Conservation (phyloP, 2,113 vertebrate genomes). For the Ranitomeya imitator region DNA sequence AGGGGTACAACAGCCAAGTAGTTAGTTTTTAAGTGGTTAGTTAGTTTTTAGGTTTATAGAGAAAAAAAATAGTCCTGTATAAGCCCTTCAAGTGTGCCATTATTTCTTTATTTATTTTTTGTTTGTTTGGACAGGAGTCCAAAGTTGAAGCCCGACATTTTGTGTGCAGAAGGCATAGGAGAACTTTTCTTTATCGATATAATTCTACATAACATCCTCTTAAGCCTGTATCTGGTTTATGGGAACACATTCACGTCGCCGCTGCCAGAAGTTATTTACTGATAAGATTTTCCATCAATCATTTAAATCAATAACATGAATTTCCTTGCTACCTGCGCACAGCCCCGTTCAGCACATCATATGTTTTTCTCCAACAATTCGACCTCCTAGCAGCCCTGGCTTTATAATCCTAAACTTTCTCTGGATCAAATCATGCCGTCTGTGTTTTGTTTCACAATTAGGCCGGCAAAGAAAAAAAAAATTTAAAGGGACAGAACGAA, state of each 20-base stretch:
- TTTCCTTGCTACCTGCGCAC: neutral
- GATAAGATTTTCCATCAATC: neutral
- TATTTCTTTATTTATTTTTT: too few species aligned
- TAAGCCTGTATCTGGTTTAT: neutral
- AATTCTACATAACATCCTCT: neutral
- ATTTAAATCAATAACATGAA: neutral
- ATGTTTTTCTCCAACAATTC: conserved; percentile 1
- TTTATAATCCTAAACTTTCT: conserved; percentile 28
- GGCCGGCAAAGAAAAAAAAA: neutral
- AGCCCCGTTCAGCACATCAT: neutral
- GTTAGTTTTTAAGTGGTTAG: too few species aligned
- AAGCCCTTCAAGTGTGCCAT: too few species aligned
- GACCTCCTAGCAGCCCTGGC: neutral
- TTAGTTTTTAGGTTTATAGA: too few species aligned
- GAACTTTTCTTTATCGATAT: neutral
- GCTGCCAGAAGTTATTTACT: neutral
- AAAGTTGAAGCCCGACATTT: neutral
- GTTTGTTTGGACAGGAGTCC: neutral
- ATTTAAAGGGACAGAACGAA: conserved; percentile 39
- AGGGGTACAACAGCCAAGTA: too few species aligned
- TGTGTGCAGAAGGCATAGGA: neutral
- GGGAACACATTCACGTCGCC: neutral
- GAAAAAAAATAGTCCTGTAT: too few species aligned
- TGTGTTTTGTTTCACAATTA: conserved; percentile 50
- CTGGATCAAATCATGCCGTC: conserved; percentile 36